Base-by-base conservation (phyloP, 2,888 invertebrate genomes). In the Morpho helenor region DNA sequence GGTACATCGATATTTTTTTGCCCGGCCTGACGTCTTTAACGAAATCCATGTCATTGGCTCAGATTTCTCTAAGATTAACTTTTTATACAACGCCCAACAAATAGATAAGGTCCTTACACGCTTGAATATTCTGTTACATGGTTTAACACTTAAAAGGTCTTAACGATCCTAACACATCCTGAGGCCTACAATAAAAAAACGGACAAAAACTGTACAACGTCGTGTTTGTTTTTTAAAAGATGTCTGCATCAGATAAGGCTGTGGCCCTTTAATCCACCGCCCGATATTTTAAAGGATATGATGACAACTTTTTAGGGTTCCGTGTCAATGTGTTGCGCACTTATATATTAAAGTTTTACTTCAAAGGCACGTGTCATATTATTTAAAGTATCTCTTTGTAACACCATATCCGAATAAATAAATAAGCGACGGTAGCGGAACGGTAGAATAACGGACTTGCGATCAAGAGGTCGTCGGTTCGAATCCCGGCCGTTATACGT, bases 81-180 rank as follows among this genome's bases (percentile, higher is more conserved):
- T 87, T 87, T 84, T 60, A 31, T 57, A 84, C 80, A 81, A 84
- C 84, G 87, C 85, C 86, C 84, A 88, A 89, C 89, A 90, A 89
- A 90, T 90, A 90, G 89, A 88, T 86, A 84, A 82, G 84, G 79
- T 84, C 87, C 87, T 87, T 85, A 80, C 82, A 85, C 84, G 85
- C 74, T 85, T 87, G 81, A 88, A 89, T 90, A 89, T 90, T 89
- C 88, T 85, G 89, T 89, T 90, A 90, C 89, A 90, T 85, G 89
- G 88, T 90, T 90, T 89, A 90, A 90, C 89, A 90, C 89, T 90
- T 90, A 89, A 89, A 90, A 89, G 88, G 87, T 85, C 89, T 89
- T 90, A 90, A 90, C 89, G 89, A 89, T 85, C 87, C 85, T 87
- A 89, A 89, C 89, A 89, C 88, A 90, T 90, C 89, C 89, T 90